Base-by-base conservation (phyloP, 2,113 vertebrate species). In the Martes martes region DNA sequence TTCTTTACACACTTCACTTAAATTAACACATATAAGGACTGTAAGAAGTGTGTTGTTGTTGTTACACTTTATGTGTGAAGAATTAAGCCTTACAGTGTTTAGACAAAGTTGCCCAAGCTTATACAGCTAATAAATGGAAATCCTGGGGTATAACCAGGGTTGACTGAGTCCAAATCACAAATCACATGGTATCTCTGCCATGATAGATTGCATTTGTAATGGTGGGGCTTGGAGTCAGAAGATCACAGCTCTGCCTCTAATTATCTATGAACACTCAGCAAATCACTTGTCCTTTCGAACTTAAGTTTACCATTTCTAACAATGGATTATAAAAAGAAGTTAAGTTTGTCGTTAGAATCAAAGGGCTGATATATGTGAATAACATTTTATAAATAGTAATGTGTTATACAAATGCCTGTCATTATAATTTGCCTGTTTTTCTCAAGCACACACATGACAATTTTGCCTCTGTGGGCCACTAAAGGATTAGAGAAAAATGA, bases 251-350 rank as follows among this genome's bases (percentile, higher is more conserved):
- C 36, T 79, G 52, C 74, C 11, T 79, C 65, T 73, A 21, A 39
- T 82, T 24, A 85, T 74, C 63, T 83, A 7, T 86, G n/a, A 59
- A 93, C 81, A 78, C 67, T 83, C 28, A 78, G 42, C 45, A 92
- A 90, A 90, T 71, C 36, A 31, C 52, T 86, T 92, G 79, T 33
- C 45, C n/a, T 95, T 81, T 91, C 74, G 59, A 57, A 3, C 7
- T 92, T 59, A 91, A 36, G 45, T 90, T 91, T 90, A 84, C 94
- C 57, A 78, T 57, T 94, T 89, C n/a, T 57, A 65, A 92, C 79
- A 91, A 85, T 89, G 55, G 13, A 93, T 86, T 65, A 89, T 88
- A 45, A 90, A 89, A 96, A 93, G 69, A 95, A 92, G 61, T 94
- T 86, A 80, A 81, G 15, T 79, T 59, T 80, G 16, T 50, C 31